Base-by-base conservation (phyloP, 1,140 invertebrate species). In the Leptonema lineaticorne region DNA sequence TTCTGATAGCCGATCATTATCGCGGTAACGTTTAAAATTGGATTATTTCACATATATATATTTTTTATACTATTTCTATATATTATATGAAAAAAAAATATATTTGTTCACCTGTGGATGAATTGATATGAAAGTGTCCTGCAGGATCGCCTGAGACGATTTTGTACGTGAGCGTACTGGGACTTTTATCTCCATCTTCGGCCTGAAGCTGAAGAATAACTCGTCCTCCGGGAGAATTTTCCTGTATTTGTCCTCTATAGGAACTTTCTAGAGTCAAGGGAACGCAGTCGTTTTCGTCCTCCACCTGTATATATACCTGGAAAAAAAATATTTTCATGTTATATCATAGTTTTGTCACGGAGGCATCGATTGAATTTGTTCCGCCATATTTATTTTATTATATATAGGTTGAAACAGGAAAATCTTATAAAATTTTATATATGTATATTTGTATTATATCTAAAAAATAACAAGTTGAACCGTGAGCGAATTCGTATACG, bases 211-310 rank as follows among this genome's bases (percentile, higher is more conserved):
- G 86, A 1, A 93, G 80, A 9, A 96, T 87, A 46, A 85, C 82
- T 27, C 86, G 85, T 28, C 88, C 89, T 28, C 86, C 83, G 1
- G 87, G 83, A 62, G 90, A 91, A 76, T 94, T 93, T 82, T 96
- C 95, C 11, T 83, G 77, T 20, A 96, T 86, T n/a, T 84, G 86
- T 0, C 91, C 87, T 78, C 91, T 92, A 79, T 96, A 96, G 24
- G 93, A 89, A 2, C 94, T 90, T 67, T 89, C 83, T 48, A 85
- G 83, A 27, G 93, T 93, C 75, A 94, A 78, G 4, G 95, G 94
- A 7, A 89, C 87, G 78, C 95, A 94, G 80, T 97, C 94, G 79
- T 97, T 96, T 75, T 90, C 89, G 77, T 97, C 92, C 33, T 87
- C 77, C 48, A 97, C 88, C 75, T 89, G 84, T 28, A 96, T 86